Conservation (phyloP, 1,140 invertebrate genomes). For the Drosophila equinoxialis region DNA sequence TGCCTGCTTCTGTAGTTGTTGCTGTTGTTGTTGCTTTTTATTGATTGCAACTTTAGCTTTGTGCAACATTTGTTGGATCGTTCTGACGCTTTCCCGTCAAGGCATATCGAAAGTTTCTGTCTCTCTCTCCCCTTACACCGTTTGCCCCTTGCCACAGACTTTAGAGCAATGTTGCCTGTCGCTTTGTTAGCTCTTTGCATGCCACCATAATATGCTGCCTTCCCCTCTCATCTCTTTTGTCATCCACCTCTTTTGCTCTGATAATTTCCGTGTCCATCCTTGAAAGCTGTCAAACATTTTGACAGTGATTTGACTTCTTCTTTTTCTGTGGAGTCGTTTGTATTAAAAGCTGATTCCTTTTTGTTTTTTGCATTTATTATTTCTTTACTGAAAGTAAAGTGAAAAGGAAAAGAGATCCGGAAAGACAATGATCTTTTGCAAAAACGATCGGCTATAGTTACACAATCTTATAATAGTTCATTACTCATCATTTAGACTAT, state of each 20-base stretch:
- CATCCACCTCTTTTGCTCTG: conserved; percentile 1
- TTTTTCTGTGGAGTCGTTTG: neutral
- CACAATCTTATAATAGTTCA: no score
- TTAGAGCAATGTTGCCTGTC: conserved; percentile 37
- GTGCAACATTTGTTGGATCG: conserved; percentile 66
- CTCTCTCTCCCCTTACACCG: conserved; percentile 17
- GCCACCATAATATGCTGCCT: conserved; percentile 73
- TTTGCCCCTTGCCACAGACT: neutral
- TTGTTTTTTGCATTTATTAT: neutral
- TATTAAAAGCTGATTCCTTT: conserved; percentile 1
- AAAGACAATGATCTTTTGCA: no score
- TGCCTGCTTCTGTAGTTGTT: neutral
- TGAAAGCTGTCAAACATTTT: conserved; percentile 25
- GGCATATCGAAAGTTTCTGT: conserved; percentile 65
- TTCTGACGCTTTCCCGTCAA: conserved; percentile 76
- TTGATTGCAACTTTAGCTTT: conserved; percentile 48
- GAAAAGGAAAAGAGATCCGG: no score
- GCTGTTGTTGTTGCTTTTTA: conserved; percentile 25
- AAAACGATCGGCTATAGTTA: no score
- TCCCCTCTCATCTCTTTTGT: neutral
- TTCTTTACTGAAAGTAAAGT: neutral
- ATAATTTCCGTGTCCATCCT: conserved; percentile 12
- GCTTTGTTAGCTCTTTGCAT: conserved; percentile 79
- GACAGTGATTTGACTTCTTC: conserved; percentile 24
- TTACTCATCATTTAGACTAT: no score